These are phyloP conservation scores for Microdon myrmicae DNA, from an alignment of 2,888 invertebrate genomes.

Conservation along the genomic window DNA sequence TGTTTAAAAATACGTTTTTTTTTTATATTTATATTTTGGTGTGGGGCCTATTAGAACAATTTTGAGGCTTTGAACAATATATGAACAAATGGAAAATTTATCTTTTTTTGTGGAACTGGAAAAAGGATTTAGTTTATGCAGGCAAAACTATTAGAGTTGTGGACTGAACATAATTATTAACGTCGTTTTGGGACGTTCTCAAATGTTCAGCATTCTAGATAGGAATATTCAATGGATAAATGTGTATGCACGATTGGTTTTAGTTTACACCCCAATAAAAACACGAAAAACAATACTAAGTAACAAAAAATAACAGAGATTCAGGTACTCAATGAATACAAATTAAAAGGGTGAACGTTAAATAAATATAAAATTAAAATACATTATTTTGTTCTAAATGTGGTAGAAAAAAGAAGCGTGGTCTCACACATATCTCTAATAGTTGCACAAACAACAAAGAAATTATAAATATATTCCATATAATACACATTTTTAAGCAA, in stretches of 20 bases:
- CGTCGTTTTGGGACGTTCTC: constrained; percentile 6
- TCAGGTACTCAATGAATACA: too few relatives aligned
- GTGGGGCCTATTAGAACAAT: constrained; percentile 20
- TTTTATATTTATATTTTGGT: too few relatives aligned
- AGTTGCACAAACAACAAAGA: neutral
- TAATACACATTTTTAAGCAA: neutral
- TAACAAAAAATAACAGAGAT: neutral
- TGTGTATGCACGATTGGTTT: constrained; percentile 6
- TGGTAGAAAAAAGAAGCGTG: constrained; percentile 6
- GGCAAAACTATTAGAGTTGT: constrained; percentile 17
- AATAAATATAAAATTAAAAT: neutral
- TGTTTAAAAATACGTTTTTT: neutral
- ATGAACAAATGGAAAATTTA: constrained; percentile 13
- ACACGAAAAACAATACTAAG: too few relatives aligned
- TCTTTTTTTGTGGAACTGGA: constrained; percentile 13
- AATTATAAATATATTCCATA: too few relatives aligned
- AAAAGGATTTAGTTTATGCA: constrained; percentile 17
- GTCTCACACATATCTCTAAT: constrained; percentile 8
- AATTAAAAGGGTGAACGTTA: neutral
- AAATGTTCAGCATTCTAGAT: constrained; percentile 20
- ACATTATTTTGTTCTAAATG: constrained; percentile 7
- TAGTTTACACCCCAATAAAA: constrained; percentile 5
- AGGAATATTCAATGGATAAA: constrained; percentile 6
- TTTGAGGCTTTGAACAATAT: constrained; percentile 15
- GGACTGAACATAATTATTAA: constrained; percentile 19